phyloP scores from a whole-genome alignment of 2,888 invertebrate genomes.

The Panzeria rudis region DNA sequence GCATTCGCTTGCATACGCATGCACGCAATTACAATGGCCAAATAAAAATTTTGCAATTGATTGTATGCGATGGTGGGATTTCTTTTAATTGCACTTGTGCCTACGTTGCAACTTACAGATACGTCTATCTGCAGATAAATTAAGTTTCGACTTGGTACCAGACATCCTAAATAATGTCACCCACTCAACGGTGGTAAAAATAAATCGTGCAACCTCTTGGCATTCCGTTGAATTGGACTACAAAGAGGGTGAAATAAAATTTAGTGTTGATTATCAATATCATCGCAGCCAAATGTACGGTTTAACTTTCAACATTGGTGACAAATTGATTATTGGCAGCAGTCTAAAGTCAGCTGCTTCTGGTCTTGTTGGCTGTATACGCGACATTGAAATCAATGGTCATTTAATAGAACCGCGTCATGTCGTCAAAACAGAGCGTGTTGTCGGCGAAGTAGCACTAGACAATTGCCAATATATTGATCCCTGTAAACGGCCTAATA shows the following conservation, averaged over 20 bases:
- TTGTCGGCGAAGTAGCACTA: slow-evolving; percentile 94
- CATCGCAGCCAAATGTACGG: slow-evolving; percentile 88
- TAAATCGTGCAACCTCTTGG: slow-evolving; percentile 91
- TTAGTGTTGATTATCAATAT: slow-evolving; percentile 90
- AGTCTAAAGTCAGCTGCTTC: slow-evolving; percentile 89
- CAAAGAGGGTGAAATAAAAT: slow-evolving; percentile 88
- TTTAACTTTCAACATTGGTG: slow-evolving; percentile 88
- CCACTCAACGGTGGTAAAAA: slow-evolving; percentile 91
- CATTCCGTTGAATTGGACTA: slow-evolving; percentile 92
- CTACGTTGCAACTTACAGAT: slow-evolving; percentile 84
- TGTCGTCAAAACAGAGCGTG: slow-evolving; percentile 92
- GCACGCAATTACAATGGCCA: slow-evolving; percentile 64
- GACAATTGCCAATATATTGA: slow-evolving; percentile 96
- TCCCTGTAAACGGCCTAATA: slow-evolving; percentile 94
- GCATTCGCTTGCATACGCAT: slow-evolving; percentile 73
- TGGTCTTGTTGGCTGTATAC: slow-evolving; percentile 96
- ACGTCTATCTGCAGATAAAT: slow-evolving; percentile 92
- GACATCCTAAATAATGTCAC: slow-evolving; percentile 91
- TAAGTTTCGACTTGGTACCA: slow-evolving; percentile 91
- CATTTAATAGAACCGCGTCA: slow-evolving; percentile 91
- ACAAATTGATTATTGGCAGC: slow-evolving; percentile 91
- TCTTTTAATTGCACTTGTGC: neutral
- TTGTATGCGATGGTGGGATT: slow-evolving; percentile 2
- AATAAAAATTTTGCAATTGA: slow-evolving; percentile 52
- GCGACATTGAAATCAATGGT: slow-evolving; percentile 93